Conservation (phyloP, 2,888 invertebrate species). For the Hedychridium roseum region DNA sequence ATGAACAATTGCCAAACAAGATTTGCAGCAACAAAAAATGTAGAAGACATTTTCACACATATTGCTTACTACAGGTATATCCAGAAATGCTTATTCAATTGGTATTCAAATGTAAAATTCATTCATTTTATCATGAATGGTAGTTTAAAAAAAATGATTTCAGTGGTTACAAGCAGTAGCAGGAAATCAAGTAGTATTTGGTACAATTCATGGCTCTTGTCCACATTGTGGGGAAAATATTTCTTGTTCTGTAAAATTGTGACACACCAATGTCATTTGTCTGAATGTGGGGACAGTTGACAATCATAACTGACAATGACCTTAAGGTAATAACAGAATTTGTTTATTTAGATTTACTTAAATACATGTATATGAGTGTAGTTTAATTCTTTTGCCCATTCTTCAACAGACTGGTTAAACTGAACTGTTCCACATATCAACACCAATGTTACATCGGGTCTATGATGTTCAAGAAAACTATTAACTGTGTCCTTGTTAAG, state of each 20-base stretch:
- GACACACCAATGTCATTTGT: not conserved
- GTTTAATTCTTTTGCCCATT: constrained; percentile 29
- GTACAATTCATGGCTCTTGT: constrained; percentile 52
- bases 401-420: constrained; percentile 44
- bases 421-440: constrained; percentile 53
- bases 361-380: constrained; percentile 44
- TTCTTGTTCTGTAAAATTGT: constrained; percentile 41
- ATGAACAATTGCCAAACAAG: constrained; percentile 45
- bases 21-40: constrained; percentile 56
- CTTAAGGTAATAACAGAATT: not conserved
- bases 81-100: constrained; percentile 6
- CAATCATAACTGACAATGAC: not conserved
- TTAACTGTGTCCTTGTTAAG: constrained; percentile 35
- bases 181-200: constrained; percentile 49
- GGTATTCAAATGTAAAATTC: constrained; percentile 9
- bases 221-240: constrained; percentile 53
- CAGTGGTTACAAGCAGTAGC: constrained; percentile 54
- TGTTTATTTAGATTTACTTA: constrained; percentile 13
- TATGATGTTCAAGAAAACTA: constrained; percentile 25
- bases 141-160: constrained; percentile 28
- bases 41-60: constrained; percentile 49
- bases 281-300: not conserved
- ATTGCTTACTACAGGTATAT: constrained; percentile 51
- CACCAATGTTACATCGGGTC: constrained; percentile 42
- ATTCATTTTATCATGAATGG: too few species aligned